Percentiles rank a stretch among this genome's conserved stretches.
These are phyloP conservation scores for Cataglyphis hispanica DNA, from an alignment of 1,140 invertebrate genomes.

Conservation along the genomic window DNA sequence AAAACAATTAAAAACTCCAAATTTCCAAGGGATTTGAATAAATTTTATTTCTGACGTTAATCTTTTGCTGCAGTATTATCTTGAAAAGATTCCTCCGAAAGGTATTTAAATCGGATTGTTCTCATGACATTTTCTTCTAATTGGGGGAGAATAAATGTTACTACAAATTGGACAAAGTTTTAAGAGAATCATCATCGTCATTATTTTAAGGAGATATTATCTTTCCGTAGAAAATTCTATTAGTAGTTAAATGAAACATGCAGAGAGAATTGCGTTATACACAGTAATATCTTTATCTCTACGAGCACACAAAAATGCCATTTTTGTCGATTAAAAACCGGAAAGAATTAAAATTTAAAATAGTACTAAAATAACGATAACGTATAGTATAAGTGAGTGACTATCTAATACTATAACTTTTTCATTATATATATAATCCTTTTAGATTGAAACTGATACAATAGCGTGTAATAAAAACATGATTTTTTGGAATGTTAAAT, in stretches of 20 bases:
- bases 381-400: not conserved
- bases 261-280: conserved; percentile 47
- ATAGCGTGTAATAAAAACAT: not conserved
- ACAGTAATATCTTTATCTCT: conserved; percentile 23
- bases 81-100: not conserved
- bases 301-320: not conserved
- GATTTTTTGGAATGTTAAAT: not conserved
- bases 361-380: not conserved
- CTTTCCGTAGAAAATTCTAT: conserved; percentile 19
- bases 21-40: not conserved
- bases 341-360: conserved; percentile 10
- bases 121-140: not conserved
- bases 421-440: not conserved
- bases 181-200: conserved; percentile 5
- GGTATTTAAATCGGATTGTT: not conserved
- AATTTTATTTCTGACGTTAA: not conserved
- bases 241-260: conserved; percentile 64
- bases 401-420: not conserved
- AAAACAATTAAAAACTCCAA: not conserved
- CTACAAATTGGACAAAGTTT: not conserved
- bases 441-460: not conserved
- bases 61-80: not conserved
- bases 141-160: not conserved
- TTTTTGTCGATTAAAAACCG: conserved; percentile 4
- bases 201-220: not conserved